Evolutionary conservation across 2,113 vertebrate species (phyloP).

Genomic region (Chroicocephalus ridibundus): DNA sequence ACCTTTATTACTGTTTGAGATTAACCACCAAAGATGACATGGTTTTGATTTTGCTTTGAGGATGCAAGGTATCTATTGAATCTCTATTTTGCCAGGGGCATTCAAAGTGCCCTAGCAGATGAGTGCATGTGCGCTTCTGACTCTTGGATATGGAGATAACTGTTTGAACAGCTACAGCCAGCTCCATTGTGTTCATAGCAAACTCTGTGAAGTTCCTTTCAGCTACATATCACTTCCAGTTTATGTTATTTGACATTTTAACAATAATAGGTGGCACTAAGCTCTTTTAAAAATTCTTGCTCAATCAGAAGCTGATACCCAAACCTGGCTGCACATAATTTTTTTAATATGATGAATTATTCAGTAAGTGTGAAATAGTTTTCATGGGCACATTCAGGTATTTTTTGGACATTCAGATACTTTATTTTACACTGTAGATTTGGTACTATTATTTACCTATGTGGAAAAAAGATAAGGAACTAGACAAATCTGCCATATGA

Average conservation of each 20-base stretch:
- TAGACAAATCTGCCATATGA: background rate
- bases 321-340: background rate
- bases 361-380: background rate
- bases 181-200: slow-evolving; percentile 12
- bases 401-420: background rate
- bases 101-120: background rate
- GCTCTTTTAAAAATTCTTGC: slow-evolving; percentile 22
- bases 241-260: slow-evolving; percentile 10
- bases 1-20: background rate
- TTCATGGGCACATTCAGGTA: background rate
- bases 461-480: background rate
- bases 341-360: background rate
- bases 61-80: fast-evolving
- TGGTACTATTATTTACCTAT: background rate
- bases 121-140: background rate
- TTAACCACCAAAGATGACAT: background rate
- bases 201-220: slow-evolving; percentile 61
- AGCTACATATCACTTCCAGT: slow-evolving; percentile 57
- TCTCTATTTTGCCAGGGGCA: background rate
- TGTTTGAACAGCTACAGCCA: slow-evolving; percentile 43
- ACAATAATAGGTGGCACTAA: background rate
- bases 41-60: background rate
- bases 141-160: background rate
- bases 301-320: background rate
- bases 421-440: background rate